These are phyloP conservation scores for Drosophila neutralis DNA, from an alignment of 2,888 invertebrate genomes.

Conservation along the genomic window DNA sequence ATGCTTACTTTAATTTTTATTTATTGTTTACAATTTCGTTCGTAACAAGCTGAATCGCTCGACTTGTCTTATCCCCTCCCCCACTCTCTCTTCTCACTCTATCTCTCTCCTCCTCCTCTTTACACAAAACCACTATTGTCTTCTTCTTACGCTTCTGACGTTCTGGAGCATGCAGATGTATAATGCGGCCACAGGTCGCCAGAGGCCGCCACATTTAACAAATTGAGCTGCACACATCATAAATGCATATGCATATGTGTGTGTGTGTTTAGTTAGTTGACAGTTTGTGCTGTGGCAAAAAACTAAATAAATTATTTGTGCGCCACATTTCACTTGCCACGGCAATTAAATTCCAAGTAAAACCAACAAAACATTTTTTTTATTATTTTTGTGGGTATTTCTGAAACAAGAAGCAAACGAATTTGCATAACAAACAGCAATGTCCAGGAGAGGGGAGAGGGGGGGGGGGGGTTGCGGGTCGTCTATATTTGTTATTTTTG, in stretches of 20 bases:
- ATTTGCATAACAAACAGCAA: slow-evolving; percentile 73
- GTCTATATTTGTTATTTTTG: slow-evolving; percentile 68
- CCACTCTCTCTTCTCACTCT: not conserved
- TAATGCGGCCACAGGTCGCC: slow-evolving; percentile 53
- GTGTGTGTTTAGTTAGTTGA: slow-evolving; percentile 36
- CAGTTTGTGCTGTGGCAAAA: slow-evolving; percentile 10
- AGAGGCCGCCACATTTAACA: slow-evolving; percentile 43
- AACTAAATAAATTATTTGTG: slow-evolving; percentile 3
- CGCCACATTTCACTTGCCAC: slow-evolving; percentile 35
- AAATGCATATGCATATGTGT: not conserved
- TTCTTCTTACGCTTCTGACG: slow-evolving; percentile 21
- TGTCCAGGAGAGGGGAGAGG: not conserved
- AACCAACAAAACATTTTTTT: slow-evolving; percentile 46
- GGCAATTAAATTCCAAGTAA: slow-evolving; percentile 54
- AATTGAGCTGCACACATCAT: slow-evolving; percentile 27
- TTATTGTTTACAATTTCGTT: slow-evolving; percentile 28
- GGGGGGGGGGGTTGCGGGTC: not conserved
- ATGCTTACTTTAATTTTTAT: slow-evolving; percentile 70
- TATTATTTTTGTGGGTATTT: slow-evolving; percentile 41
- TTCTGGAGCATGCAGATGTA: slow-evolving; percentile 66
- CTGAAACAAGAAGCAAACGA: slow-evolving; percentile 60
- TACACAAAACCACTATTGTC: slow-evolving; percentile 1
- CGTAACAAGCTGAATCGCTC: slow-evolving; percentile 34
- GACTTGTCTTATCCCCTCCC: slow-evolving; percentile 12
- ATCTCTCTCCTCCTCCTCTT: not conserved